phyloP scores from a whole-genome alignment of 2,113 vertebrate genomes.

The Daphoenositta chrysoptera region DNA sequence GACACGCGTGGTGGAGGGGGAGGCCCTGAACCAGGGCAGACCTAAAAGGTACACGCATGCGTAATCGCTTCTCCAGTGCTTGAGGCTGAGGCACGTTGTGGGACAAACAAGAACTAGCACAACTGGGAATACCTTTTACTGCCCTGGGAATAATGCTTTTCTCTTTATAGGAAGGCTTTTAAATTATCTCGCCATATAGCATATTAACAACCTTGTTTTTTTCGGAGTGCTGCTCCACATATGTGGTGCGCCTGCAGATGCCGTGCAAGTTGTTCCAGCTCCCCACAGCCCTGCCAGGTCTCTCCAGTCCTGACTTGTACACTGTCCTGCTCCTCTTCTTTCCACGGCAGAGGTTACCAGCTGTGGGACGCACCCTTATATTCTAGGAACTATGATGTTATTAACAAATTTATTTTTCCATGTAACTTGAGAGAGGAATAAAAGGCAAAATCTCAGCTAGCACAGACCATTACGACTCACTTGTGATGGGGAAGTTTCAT shows the following conservation, averaged over 20 bases:
- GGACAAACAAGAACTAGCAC: not conserved
- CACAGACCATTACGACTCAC: not conserved
- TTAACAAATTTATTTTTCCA: slow-evolving; percentile 32
- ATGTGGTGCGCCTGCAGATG: slow-evolving; percentile 25
- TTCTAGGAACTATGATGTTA: slow-evolving; percentile 7
- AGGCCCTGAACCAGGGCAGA: slow-evolving; percentile 8
- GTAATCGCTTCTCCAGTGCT: not conserved
- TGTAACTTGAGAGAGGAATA: slow-evolving; percentile 42
- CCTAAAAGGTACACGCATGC: not conserved
- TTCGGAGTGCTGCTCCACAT: slow-evolving; percentile 35
- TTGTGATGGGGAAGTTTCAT: not conserved
- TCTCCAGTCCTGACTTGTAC: slow-evolving; percentile 7
- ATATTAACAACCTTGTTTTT: slow-evolving; percentile 33
- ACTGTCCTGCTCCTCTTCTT: slow-evolving; percentile 8
- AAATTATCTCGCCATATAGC: slow-evolving; percentile 37
- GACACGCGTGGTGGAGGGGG: not conserved
- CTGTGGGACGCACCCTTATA: not conserved
- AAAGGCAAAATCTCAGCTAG: slow-evolving; percentile 30
- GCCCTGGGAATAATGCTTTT: slow-evolving; percentile 1
- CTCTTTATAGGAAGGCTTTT: slow-evolving; percentile 42
- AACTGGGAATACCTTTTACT: slow-evolving; percentile 26
- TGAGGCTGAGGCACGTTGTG: not conserved
- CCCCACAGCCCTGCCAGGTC: slow-evolving; percentile 35
- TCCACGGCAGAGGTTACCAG: slow-evolving; percentile 35
- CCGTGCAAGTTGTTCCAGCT: slow-evolving; percentile 6